Conservation (phyloP, 2,888 invertebrate genomes). For the Rhamphomyia laevipes region DNA sequence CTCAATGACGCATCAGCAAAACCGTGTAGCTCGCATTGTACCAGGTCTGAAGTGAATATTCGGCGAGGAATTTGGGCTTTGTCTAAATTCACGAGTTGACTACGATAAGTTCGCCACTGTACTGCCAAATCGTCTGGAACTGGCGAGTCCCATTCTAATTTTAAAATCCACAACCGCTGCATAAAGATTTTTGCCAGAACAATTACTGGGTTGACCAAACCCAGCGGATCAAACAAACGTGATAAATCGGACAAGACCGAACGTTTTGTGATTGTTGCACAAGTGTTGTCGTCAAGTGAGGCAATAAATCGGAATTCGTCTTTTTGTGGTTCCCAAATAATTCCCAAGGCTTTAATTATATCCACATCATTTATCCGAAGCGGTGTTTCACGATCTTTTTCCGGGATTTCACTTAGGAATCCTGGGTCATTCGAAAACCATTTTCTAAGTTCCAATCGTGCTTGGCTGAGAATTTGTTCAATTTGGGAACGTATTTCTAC, state of each 20-base stretch:
- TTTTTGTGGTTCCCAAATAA: conserved; percentile 12
- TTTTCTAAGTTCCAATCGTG: no score
- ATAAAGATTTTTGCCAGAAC: conserved; percentile 11
- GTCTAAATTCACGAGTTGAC: neutral
- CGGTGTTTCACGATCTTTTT: no score
- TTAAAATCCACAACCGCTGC: conserved; percentile 9
- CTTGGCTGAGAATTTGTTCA: no score
- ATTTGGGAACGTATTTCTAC: no score
- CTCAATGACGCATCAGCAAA: conserved; percentile 11
- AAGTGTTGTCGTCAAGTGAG: no score
- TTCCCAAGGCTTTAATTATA: conserved; percentile 12
- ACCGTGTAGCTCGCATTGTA: conserved; percentile 7
- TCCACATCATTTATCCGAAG: conserved; percentile 6
- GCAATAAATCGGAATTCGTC: no score
- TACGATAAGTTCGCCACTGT: neutral
- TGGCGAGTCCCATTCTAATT: conserved; percentile 7
- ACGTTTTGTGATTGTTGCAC: no score
- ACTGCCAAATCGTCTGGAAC: neutral
- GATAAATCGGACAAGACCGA: no score
- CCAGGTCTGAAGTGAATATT: conserved; percentile 3
- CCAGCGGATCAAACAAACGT: no score
- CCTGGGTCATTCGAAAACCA: no score
- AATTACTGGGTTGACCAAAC: conserved; percentile 13
- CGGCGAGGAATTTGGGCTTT: no score
- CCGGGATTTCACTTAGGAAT: no score